phyloP scores from a whole-genome alignment of 2,888 invertebrate species.

The Noctua janthina region DNA sequence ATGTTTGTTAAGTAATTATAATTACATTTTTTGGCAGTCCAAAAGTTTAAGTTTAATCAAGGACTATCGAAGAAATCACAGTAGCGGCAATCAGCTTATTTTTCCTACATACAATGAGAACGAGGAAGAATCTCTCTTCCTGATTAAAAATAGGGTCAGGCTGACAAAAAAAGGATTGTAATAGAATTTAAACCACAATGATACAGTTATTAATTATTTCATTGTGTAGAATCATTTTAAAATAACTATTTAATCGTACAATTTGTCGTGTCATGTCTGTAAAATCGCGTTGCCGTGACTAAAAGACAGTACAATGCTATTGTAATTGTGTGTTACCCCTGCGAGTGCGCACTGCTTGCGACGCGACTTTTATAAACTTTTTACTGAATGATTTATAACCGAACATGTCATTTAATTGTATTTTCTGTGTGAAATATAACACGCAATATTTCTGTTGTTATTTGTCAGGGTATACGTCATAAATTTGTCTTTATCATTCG shows the following conservation, averaged over 20 bases:
- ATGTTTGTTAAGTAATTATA: background rate
- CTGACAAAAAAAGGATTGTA: slow-evolving; percentile 43
- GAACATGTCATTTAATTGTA: slow-evolving; percentile 34
- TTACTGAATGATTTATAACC: slow-evolving; percentile 65
- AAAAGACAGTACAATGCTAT: slow-evolving; percentile 75
- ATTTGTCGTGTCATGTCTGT: slow-evolving; percentile 74
- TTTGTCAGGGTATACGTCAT: background rate
- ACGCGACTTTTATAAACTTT: slow-evolving; percentile 59
- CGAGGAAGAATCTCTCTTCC: slow-evolving; percentile 10
- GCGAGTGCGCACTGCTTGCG: slow-evolving; percentile 54
- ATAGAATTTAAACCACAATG: slow-evolving; percentile 54
- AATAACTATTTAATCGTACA: slow-evolving; percentile 79
- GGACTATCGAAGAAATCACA: background rate
- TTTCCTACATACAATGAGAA: slow-evolving; percentile 11
- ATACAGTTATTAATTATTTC: slow-evolving; percentile 63
- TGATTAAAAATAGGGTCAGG: background rate
- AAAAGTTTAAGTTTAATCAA: background rate
- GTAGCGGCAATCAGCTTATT: background rate
- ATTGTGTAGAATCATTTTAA: slow-evolving; percentile 65
- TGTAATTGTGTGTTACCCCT: slow-evolving; percentile 75
- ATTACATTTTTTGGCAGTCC: background rate
- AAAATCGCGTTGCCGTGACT: slow-evolving; percentile 74
- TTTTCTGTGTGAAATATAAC: slow-evolving; percentile 32
- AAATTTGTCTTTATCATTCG: background rate
- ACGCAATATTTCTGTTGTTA: slow-evolving; percentile 9